Percentiles rank a stretch among this genome's conserved stretches.
Conservation (phyloP, 2,888 invertebrate genomes). For the Steinernema hermaphroditum region DNA sequence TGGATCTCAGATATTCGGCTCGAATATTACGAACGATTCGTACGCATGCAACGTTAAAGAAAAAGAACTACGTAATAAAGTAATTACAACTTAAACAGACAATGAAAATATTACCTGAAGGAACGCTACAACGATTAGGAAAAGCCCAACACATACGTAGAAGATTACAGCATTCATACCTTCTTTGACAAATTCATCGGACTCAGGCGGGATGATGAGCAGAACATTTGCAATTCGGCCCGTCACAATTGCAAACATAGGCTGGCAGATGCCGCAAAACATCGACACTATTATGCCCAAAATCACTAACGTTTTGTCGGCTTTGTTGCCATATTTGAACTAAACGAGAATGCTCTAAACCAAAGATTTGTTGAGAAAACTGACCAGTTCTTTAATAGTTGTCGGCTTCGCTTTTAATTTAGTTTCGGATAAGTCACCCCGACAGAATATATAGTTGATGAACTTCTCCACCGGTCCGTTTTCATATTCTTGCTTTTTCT, state of each 20-base stretch:
- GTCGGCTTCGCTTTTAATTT: constrained; percentile 44
- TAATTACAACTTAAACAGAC: not conserved
- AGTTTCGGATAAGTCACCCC: constrained; percentile 40
- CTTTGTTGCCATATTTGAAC: constrained; percentile 41
- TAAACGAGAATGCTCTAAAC: constrained; percentile 8
- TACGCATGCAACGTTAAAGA: constrained; percentile 40
- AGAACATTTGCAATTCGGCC: constrained; percentile 39
- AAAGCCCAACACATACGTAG: constrained; percentile 37
- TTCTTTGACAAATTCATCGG: constrained; percentile 36
- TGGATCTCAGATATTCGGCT: constrained; percentile 38
- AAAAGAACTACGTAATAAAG: constrained; percentile 41
- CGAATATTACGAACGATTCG: constrained; percentile 41
- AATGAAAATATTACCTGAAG: constrained; percentile 31
- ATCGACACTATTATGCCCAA: constrained; percentile 37
- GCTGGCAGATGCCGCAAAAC: constrained; percentile 39
- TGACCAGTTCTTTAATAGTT: constrained; percentile 36
- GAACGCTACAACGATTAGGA: constrained; percentile 37
- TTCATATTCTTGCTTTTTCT: constrained; percentile 30
- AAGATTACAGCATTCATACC: constrained; percentile 34
- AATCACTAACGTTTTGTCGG: constrained; percentile 33
- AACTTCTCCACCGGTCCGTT: constrained; percentile 41
- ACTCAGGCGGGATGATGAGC: constrained; percentile 33
- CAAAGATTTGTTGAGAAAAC: not conserved
- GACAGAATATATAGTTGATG: constrained; percentile 39
- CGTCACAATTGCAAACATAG: constrained; percentile 38